A percentile compares a stretch with the other conserved stretches of the same genome.
phyloP scores from a whole-genome alignment of 2,888 invertebrate genomes.

The Agrotis puta region DNA sequence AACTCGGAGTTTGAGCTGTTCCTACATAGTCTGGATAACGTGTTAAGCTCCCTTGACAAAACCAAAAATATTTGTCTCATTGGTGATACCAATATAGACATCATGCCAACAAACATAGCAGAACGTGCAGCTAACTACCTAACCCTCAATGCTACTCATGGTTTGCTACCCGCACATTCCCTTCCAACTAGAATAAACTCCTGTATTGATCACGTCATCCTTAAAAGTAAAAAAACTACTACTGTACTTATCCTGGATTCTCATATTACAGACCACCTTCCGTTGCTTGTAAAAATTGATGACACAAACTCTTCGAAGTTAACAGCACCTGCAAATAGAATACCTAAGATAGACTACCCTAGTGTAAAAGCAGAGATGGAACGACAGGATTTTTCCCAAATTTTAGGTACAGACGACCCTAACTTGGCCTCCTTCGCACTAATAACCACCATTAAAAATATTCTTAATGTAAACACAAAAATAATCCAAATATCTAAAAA shows the following conservation, averaged over 20 bases:
- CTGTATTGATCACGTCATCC: neutral
- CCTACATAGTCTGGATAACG: no score
- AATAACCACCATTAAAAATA: neutral
- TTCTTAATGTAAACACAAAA: no score
- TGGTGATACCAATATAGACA: no score
- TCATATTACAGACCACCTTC: neutral
- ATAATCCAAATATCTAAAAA: no score
- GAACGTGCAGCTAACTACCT: neutral
- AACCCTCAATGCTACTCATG: neutral
- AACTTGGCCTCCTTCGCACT: no score
- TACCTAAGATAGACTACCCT: no score
- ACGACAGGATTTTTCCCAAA: neutral
- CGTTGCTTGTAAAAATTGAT: constrained; percentile 1
- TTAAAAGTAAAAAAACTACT: neutral
- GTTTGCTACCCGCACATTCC: neutral
- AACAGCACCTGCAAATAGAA: no score
- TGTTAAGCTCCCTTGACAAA: no score
- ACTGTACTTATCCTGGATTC: neutral
- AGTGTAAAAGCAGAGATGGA: neutral
- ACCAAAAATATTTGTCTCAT: no score
- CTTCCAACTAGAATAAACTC: neutral
- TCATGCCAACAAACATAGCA: no score
- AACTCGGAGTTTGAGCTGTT: no score
- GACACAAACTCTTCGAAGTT: neutral
- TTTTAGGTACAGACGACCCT: neutral